A percentile compares a stretch with the other conserved stretches of the same genome.
These are phyloP conservation scores for Lithophane ornitopus DNA, from an alignment of 2,888 invertebrate species.

Conservation along the genomic window DNA sequence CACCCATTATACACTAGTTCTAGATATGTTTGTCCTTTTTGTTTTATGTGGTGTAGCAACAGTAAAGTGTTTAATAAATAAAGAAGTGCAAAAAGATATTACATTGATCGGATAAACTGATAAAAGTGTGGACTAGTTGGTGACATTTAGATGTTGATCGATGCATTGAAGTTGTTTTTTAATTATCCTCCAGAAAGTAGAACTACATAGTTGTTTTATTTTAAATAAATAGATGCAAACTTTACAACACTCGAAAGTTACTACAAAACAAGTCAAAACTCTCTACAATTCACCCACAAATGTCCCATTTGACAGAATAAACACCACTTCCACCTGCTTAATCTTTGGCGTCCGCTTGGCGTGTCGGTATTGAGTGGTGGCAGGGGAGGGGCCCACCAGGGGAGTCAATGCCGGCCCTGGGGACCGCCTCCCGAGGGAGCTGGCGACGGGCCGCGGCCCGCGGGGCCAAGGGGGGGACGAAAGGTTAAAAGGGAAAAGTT, in stretches of 20 bases:
- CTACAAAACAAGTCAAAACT: neutral
- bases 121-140: neutral
- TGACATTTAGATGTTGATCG: neutral
- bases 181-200: neutral
- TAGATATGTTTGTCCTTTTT: too few species aligned
- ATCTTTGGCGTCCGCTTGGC: conserved; percentile 88
- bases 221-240: neutral
- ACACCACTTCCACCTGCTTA: conserved; percentile 71
- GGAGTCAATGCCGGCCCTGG: conserved; percentile 88
- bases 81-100: neutral
- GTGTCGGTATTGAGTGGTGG: conserved; percentile 91
- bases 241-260: neutral
- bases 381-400: conserved; percentile 81
- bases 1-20: too few species aligned
- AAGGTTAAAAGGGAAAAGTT: conserved; percentile 91
- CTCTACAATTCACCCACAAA: conserved; percentile 3
- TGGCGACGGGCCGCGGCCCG: conserved; percentile 69
- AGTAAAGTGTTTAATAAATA: neutral
- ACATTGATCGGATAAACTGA: too few species aligned
- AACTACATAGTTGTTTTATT: neutral
- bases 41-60: too few species aligned
- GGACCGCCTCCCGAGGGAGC: conserved; percentile 90
- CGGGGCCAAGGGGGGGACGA: conserved; percentile 78
- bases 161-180: neutral
- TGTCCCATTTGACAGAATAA: conserved; percentile 53